phyloP scores from a whole-genome alignment of 2,797 vertebrate species.

The Macropus fuliginosus region DNA sequence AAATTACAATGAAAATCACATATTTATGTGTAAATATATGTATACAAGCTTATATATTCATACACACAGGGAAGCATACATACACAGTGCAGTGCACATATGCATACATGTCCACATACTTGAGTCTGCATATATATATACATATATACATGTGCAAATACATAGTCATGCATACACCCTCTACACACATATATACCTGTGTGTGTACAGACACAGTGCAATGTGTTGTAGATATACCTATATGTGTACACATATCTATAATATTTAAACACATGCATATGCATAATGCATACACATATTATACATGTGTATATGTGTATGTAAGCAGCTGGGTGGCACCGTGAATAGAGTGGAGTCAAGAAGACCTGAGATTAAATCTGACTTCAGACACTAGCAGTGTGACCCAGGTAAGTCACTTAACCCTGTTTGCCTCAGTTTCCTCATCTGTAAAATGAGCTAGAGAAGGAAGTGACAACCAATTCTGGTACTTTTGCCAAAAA shows the following conservation, averaged over 20 bases:
- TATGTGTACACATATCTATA: background rate
- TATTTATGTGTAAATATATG: background rate
- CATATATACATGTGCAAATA: no score
- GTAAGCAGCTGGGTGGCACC: background rate
- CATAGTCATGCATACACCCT: no score
- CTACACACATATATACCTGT: background rate
- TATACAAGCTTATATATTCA: background rate
- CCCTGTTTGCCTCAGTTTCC: background rate
- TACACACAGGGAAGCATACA: background rate
- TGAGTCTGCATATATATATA: no score
- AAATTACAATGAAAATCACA: background rate
- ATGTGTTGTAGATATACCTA: background rate
- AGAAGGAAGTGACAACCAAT: background rate
- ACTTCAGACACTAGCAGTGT: background rate
- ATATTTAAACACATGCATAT: background rate
- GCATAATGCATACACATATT: background rate
- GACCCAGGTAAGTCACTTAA: background rate
- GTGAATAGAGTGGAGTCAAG: background rate
- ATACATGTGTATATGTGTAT: no score
- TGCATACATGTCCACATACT: no score
- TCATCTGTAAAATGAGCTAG: background rate
- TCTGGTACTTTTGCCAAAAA: background rate
- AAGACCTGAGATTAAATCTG: background rate
- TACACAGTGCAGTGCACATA: background rate
- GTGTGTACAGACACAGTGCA: no score